A percentile compares a stretch with the other conserved stretches of the same genome.
phyloP scores from a whole-genome alignment of 2,113 vertebrate species.

The Anthoscopus minutus region DNA sequence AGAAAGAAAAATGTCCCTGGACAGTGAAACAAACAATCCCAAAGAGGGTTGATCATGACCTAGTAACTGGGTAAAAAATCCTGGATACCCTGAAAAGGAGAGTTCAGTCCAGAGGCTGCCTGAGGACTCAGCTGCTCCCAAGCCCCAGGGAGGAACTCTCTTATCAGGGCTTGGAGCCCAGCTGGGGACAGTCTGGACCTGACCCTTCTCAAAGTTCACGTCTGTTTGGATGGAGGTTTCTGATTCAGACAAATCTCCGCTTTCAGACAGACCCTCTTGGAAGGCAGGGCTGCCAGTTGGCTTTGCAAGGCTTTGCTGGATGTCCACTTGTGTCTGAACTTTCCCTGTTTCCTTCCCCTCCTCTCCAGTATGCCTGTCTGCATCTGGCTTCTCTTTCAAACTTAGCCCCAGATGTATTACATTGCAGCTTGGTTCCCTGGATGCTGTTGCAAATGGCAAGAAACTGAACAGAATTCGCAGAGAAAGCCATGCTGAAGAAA shows the following conservation, averaged over 20 bases:
- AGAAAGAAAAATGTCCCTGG: background rate
- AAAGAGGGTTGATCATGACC: background rate
- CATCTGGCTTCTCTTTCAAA: background rate
- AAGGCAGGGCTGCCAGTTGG: background rate
- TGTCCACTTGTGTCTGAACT: background rate
- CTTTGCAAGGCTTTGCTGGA: conserved; percentile 17
- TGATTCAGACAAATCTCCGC: background rate
- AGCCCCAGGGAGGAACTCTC: background rate
- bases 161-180: conserved; percentile 34
- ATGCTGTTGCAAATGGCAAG: background rate
- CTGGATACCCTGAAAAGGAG: background rate
- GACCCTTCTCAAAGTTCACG: conserved; percentile 24
- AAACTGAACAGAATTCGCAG: conserved; percentile 1
- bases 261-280: background rate
- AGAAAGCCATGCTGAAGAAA: background rate
- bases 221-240: background rate
- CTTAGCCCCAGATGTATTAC: background rate
- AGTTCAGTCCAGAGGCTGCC: background rate
- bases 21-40: background rate
- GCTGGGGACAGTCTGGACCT: conserved; percentile 25
- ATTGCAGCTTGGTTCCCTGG: background rate
- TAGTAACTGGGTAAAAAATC: conserved; percentile 1
- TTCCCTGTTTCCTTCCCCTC: background rate
- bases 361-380: background rate
- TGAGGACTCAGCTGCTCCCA: background rate